Conservation (phyloP, 2,797 vertebrate genomes). For the Sebastes taczanowskii region DNA sequence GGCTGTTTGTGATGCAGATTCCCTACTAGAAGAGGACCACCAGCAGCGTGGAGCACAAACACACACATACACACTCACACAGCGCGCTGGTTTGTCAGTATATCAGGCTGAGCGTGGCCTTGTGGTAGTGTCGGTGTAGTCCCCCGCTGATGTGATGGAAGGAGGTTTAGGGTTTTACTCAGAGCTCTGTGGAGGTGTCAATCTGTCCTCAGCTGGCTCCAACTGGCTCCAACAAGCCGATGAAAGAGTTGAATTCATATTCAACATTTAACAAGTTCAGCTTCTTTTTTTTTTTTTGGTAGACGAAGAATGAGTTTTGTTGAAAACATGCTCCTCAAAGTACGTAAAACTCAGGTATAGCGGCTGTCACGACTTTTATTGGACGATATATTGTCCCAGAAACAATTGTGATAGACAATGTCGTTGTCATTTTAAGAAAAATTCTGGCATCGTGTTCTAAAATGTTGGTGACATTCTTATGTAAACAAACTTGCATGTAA, state of each 20-base stretch:
- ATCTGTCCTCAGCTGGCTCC: background rate
- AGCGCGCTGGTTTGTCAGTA: conserved; percentile 11
- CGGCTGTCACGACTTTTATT: background rate
- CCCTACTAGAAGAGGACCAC: conserved; percentile 62
- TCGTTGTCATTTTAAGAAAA: background rate
- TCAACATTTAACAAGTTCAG: background rate
- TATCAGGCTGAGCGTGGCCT: background rate
- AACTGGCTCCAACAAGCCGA: background rate
- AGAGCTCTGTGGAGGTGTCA: background rate
- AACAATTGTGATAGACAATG: background rate
- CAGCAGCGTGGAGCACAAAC: conserved; percentile 46
- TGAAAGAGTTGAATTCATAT: background rate
- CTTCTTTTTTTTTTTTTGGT: background rate
- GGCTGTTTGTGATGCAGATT: conserved; percentile 72
- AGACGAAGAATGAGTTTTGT: background rate
- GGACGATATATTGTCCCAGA: background rate
- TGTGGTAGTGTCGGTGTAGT: background rate
- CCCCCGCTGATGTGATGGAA: conserved; percentile 20
- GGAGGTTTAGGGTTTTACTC: background rate
- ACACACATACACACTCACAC: conserved; percentile 9
- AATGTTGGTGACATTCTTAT: background rate
- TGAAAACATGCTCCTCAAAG: background rate
- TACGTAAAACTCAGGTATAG: too few relatives aligned
- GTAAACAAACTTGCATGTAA: background rate
- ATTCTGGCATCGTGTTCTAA: background rate